A percentile compares a stretch with the other conserved stretches of the same genome.
These are phyloP conservation scores for Urocynchramus pylzowi DNA, from an alignment of 2,113 vertebrate genomes.

Conservation along the genomic window DNA sequence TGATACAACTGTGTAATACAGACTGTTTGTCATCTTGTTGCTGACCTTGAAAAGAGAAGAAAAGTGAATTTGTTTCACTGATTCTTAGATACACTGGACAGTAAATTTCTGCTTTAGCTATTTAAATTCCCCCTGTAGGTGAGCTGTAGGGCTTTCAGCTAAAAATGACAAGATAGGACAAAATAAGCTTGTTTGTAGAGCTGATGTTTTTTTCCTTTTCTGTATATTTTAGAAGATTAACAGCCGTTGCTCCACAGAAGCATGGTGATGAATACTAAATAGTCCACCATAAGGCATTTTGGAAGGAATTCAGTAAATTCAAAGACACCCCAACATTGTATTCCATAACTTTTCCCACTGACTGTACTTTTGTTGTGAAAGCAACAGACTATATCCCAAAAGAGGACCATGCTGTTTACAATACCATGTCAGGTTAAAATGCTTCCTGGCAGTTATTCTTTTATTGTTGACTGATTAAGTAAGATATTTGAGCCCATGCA, in stretches of 20 bases:
- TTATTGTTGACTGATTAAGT: not conserved
- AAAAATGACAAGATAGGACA: not conserved
- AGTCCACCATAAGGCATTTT: constrained; percentile 17
- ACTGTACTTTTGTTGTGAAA: not conserved
- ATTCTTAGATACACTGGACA: not conserved
- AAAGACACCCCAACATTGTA: not conserved
- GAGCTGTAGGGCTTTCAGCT: not conserved
- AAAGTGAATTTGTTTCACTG: not conserved
- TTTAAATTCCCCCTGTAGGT: not conserved
- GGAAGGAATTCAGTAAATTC: constrained; percentile 26
- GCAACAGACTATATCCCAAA: not conserved
- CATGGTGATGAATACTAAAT: constrained; percentile 40
- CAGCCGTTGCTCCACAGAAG: constrained; percentile 10
- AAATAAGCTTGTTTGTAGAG: not conserved
- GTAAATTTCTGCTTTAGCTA: not conserved
- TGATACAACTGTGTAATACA: not conserved
- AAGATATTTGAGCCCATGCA: not conserved
- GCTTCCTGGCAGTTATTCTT: not conserved
- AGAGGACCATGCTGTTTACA: not conserved
- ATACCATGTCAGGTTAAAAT: not conserved
- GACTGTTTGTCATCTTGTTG: not conserved
- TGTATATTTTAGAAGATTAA: constrained; percentile 44
- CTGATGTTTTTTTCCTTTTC: constrained; percentile 17
- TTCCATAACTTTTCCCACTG: not conserved
- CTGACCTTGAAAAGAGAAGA: constrained; percentile 38